A percentile compares a stretch with the other conserved stretches of the same genome.
Conservation (phyloP, 1,140 invertebrate genomes). For the Spodoptera frugiperda region DNA sequence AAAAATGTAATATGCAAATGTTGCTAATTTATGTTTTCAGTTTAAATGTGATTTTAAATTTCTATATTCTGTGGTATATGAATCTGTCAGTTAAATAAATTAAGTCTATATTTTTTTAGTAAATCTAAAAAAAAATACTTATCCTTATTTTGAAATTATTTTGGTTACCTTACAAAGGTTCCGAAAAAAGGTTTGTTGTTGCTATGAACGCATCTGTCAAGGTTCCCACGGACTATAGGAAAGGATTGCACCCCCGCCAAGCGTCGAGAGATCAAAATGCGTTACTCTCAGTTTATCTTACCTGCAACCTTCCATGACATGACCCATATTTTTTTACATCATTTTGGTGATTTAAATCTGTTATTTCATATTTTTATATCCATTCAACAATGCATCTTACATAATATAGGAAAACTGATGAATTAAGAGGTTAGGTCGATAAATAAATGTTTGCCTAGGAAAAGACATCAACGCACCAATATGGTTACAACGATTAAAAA, state of each 20-base stretch:
- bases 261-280: not conserved
- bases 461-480: constrained; percentile 38
- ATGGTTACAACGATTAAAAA: not conserved
- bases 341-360: too few species aligned
- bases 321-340: constrained; percentile 10
- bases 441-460: not conserved
- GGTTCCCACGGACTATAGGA: constrained; percentile 75
- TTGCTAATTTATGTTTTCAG: too few species aligned
- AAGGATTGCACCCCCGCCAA: constrained; percentile 71
- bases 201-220: constrained; percentile 76
- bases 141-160: not conserved
- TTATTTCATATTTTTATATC: too few species aligned
- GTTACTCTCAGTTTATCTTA: constrained; percentile 18
- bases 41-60: too few species aligned
- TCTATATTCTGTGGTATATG: too few species aligned
- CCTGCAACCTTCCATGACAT: constrained; percentile 25
- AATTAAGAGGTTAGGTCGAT: not conserved
- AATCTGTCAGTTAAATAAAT: too few species aligned
- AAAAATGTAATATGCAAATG: too few species aligned
- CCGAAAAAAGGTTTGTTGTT: constrained; percentile 72
- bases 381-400: too few species aligned
- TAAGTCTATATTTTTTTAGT: too few species aligned
- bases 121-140: too few species aligned
- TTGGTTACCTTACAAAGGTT: constrained; percentile 53
- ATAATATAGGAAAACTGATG: too few species aligned